Evolutionary conservation across 2,888 invertebrate species (phyloP).

Genomic region (Thera britannica): DNA sequence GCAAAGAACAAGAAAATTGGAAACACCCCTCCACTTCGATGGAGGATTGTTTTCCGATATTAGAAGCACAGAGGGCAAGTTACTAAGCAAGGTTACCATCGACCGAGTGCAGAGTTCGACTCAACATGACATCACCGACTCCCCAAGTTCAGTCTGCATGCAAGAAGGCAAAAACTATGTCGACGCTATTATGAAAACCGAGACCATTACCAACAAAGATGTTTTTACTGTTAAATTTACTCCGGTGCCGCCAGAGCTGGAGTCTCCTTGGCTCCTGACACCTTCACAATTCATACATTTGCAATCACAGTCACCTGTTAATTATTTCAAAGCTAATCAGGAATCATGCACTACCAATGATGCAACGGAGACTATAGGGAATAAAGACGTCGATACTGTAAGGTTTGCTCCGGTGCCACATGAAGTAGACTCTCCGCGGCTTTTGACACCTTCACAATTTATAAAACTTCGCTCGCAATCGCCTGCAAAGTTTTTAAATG

Average conservation of each 20-base stretch:
- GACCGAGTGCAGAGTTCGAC: constrained; percentile 76
- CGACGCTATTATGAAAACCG: constrained; percentile 72
- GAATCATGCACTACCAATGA: constrained; percentile 61
- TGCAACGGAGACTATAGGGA: constrained; percentile 73
- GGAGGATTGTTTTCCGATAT: constrained; percentile 83
- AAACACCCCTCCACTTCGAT: constrained; percentile 83
- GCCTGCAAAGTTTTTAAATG: constrained; percentile 40
- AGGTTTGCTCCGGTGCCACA: constrained; percentile 75
- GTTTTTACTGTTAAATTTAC: constrained; percentile 80
- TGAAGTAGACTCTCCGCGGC: constrained; percentile 65
- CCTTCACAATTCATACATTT: constrained; percentile 53
- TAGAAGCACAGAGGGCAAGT: constrained; percentile 76
- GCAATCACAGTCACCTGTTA: constrained; percentile 28
- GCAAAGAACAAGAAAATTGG: constrained; percentile 80
- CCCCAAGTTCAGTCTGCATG: constrained; percentile 57
- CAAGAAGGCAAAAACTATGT: constrained; percentile 67
- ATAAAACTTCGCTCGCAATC: constrained; percentile 33
- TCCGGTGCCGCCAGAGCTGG: constrained; percentile 73
- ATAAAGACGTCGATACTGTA: constrained; percentile 76
- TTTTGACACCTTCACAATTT: constrained; percentile 58
- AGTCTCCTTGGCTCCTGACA: constrained; percentile 58
- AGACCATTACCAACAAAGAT: constrained; percentile 79
- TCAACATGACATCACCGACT: constrained; percentile 73
- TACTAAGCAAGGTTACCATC: constrained; percentile 80
- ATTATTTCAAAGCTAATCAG: constrained; percentile 61